Percentiles rank a stretch among this genome's conserved stretches.
These are phyloP conservation scores for Ephydatia muelleri DNA, from an alignment of 37 sponge, comb jelly and placozoan genomes.

Conservation along the genomic window DNA sequence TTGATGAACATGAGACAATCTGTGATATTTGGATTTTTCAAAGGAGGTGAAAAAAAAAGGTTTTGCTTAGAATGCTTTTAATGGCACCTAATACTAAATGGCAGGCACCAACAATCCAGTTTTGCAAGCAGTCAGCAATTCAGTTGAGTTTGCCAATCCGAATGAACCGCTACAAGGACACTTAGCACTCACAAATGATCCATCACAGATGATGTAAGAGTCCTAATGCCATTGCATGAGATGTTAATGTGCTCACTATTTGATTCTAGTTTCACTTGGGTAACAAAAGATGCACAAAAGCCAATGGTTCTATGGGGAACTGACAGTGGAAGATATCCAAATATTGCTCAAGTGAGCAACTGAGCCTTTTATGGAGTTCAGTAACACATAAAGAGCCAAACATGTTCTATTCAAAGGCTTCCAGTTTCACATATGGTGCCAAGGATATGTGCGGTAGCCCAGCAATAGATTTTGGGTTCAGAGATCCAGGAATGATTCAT, in stretches of 20 bases:
- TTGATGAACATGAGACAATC: conserved; percentile 59
- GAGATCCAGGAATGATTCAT: conserved; percentile 65
- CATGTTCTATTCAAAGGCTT: conserved; percentile 15
- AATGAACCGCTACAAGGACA: conserved; percentile 69
- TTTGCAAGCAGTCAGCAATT: conserved; percentile 46
- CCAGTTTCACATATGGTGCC: conserved; percentile 62
- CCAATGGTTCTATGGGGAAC: conserved; percentile 57
- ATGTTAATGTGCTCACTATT: neutral
- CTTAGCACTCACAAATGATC: conserved; percentile 54
- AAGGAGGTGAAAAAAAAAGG: conserved; percentile 20
- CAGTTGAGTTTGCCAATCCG: conserved; percentile 47
- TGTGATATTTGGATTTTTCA: conserved; percentile 65
- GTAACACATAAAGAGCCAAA: neutral
- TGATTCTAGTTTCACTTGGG: conserved; percentile 57
- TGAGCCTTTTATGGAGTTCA: neutral
- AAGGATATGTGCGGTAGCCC: conserved; percentile 78
- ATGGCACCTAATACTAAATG: neutral
- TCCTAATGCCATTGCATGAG: neutral
- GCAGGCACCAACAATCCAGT: conserved; percentile 7
- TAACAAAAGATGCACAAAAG: conserved; percentile 38
- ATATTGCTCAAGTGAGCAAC: conserved; percentile 6
- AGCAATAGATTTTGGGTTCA: conserved; percentile 71
- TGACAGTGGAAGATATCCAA: conserved; percentile 18
- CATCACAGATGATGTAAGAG: conserved; percentile 67
- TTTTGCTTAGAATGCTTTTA: neutral